These are phyloP conservation scores for Spheniscus humboldti DNA, from an alignment of 2,797 vertebrate species.

Conservation along the genomic window DNA sequence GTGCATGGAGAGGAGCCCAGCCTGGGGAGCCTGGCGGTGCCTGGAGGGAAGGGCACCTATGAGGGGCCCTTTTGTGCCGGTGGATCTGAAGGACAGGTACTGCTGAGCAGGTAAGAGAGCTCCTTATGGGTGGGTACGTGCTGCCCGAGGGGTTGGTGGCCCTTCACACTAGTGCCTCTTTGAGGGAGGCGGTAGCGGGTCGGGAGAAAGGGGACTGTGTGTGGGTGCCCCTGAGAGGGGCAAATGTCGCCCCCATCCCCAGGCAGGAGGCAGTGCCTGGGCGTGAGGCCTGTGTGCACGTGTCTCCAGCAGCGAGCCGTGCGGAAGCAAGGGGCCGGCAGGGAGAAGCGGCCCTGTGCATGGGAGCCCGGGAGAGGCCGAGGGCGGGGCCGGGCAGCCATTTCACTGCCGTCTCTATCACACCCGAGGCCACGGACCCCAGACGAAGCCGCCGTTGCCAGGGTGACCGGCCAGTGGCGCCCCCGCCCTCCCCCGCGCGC, in stretches of 20 bases:
- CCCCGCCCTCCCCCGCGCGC: background rate
- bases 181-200: background rate
- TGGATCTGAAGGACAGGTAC: background rate
- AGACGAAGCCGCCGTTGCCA: conserved; percentile 7
- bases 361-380: background rate
- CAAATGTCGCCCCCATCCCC: background rate
- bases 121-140: background rate
- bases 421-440: background rate
- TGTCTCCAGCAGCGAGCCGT: background rate
- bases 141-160: background rate
- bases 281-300: background rate
- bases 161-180: background rate
- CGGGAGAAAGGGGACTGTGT: background rate
- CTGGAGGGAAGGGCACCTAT: background rate
- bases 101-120: background rate
- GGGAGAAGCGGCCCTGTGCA: too few species aligned
- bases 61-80: background rate
- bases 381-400: background rate
- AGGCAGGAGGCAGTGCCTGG: background rate
- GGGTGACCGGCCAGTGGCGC: conserved; percentile 26
- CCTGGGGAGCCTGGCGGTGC: background rate
- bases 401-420: background rate
- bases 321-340: background rate
- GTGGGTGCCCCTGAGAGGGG: background rate
- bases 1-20: background rate